phyloP scores from a whole-genome alignment of 2,888 invertebrate species.

The Tryphoninae sp. region DNA sequence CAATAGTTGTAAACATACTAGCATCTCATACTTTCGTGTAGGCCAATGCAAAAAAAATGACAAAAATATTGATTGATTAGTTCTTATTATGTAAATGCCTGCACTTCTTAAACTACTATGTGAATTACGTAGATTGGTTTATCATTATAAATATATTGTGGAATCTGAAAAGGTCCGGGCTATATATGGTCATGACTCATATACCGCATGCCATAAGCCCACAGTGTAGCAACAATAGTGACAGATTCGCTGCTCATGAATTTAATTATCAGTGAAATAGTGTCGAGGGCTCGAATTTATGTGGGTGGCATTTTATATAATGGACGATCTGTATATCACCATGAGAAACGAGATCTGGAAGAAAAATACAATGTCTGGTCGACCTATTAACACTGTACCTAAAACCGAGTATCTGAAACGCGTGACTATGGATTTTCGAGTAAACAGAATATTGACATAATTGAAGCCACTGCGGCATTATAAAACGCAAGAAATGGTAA shows the following conservation, averaged over 20 bases:
- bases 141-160: background rate
- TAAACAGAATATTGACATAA: background rate
- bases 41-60: too few species aligned
- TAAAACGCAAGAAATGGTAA: background rate
- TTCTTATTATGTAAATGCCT: background rate
- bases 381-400: background rate
- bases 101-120: background rate
- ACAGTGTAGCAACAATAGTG: background rate
- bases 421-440: background rate
- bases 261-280: conserved; percentile 22
- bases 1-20: too few species aligned
- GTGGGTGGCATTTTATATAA: conserved; percentile 51
- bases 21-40: too few species aligned
- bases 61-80: too few species aligned
- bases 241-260: conserved; percentile 13
- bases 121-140: background rate
- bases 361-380: background rate
- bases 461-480: background rate
- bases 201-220: background rate
- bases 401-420: background rate
- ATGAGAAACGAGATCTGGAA: conserved; percentile 24
- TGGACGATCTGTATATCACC: conserved; percentile 18
- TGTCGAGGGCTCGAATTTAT: conserved; percentile 11
- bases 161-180: background rate
- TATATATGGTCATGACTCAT: background rate